Evolutionary conservation across 2,113 vertebrate species (phyloP).

Genomic region (Bostrychus sinensis): DNA sequence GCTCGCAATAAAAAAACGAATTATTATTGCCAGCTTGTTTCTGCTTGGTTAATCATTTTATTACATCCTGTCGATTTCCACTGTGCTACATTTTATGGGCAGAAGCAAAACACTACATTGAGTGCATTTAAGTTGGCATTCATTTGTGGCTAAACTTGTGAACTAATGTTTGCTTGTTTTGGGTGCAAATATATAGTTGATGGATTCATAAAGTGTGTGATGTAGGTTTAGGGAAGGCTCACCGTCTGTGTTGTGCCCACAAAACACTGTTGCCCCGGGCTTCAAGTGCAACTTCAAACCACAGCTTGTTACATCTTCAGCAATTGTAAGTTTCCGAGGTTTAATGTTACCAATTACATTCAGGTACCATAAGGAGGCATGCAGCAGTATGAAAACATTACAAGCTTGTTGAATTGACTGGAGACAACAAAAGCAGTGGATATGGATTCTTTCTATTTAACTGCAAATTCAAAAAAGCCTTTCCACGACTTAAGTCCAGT

Average conservation of each 20-base stretch:
- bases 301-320: constrained; percentile 54
- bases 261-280: constrained; percentile 36
- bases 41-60: constrained; percentile 58
- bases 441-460: constrained; percentile 54
- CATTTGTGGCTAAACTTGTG: constrained; percentile 47
- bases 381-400: constrained; percentile 10
- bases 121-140: constrained; percentile 51
- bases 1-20: constrained; percentile 24
- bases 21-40: constrained; percentile 36
- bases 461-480: constrained; percentile 68
- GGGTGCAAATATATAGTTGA: constrained; percentile 55
- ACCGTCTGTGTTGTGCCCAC: constrained; percentile 55
- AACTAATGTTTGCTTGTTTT: constrained; percentile 65
- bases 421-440: constrained; percentile 48
- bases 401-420: constrained; percentile 41
- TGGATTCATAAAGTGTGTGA: constrained; percentile 68
- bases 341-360: constrained; percentile 58
- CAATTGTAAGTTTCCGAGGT: constrained; percentile 46
- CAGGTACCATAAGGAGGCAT: constrained; percentile 48
- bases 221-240: constrained; percentile 53
- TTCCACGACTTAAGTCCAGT: constrained; percentile 68
- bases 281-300: constrained; percentile 53
- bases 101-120: constrained; percentile 66
- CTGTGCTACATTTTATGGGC: constrained; percentile 59
- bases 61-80: constrained; percentile 66